Evolutionary conservation across 2,113 vertebrate genomes (phyloP).

Genomic region (Apistogramma diplotaenia): DNA sequence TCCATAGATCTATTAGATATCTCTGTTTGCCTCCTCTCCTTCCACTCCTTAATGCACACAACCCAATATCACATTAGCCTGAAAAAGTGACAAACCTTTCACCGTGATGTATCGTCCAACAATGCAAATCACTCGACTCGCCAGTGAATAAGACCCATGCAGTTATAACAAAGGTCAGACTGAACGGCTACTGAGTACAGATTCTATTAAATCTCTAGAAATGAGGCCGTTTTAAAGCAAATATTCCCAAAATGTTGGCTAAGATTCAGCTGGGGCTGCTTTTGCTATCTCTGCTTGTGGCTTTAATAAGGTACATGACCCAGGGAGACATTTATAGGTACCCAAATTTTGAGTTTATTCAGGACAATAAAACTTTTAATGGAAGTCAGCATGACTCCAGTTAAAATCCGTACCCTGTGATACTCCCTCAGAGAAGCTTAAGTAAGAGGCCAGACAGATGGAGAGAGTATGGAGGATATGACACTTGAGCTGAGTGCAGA

Average conservation of each 20-base stretch:
- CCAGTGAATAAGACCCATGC: neutral
- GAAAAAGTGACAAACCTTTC: slow-evolving; percentile 44
- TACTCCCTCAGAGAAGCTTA: slow-evolving; percentile 42
- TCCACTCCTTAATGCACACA: slow-evolving; percentile 43
- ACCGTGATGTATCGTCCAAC: slow-evolving; percentile 32
- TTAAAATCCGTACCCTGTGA: slow-evolving; percentile 16
- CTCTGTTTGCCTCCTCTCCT: slow-evolving; percentile 20
- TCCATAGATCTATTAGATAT: slow-evolving; percentile 43
- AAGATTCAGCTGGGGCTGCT: neutral
- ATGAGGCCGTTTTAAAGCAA: neutral
- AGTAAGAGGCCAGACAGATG: slow-evolving; percentile 21
- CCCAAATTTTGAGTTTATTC: slow-evolving; percentile 43
- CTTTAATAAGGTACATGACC: slow-evolving; percentile 20
- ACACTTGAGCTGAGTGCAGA: slow-evolving; percentile 63
- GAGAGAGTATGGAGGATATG: slow-evolving; percentile 36
- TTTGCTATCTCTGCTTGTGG: slow-evolving; percentile 29
- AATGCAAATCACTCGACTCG: slow-evolving; percentile 24
- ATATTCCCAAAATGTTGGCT: neutral
- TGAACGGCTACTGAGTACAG: neutral
- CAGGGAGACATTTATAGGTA: slow-evolving; percentile 29
- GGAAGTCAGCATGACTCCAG: slow-evolving; percentile 23
- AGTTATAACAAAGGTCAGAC: neutral
- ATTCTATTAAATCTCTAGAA: slow-evolving; percentile 8
- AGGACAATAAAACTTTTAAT: slow-evolving; percentile 49
- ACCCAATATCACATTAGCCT: slow-evolving; percentile 28